phyloP scores from a whole-genome alignment of 2,888 invertebrate genomes.

The Tipula lateralis region DNA sequence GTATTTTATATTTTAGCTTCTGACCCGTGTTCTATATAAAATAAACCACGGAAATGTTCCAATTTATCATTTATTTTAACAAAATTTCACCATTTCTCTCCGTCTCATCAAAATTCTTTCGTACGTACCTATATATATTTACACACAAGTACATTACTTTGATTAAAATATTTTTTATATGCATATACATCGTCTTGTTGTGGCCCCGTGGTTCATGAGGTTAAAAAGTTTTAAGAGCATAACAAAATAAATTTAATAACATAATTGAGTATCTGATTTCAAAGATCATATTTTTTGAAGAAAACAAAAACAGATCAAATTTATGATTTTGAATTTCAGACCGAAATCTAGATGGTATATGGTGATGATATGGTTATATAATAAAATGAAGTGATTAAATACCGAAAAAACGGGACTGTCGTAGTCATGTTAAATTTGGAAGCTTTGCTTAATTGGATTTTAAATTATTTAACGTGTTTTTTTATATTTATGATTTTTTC shows the following conservation, averaged over 20 bases:
- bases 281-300: background rate
- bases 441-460: background rate
- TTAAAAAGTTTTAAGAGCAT: background rate
- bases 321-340: background rate
- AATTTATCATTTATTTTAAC: background rate
- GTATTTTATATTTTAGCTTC: background rate
- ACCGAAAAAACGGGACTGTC: background rate
- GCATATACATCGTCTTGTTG: background rate
- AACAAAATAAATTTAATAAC: slow-evolving; percentile 9
- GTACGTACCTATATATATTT: background rate
- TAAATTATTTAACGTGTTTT: background rate
- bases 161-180: background rate
- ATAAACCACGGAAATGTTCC: background rate
- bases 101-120: slow-evolving; percentile 19
- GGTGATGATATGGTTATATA: background rate
- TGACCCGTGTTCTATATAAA: too few relatives aligned
- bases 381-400: background rate
- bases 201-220: background rate
- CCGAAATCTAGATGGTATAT: background rate
- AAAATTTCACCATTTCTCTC: slow-evolving; percentile 1
- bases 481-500: background rate
- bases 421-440: background rate
- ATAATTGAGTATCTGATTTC: background rate
- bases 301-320: background rate
- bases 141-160: background rate